Evolutionary conservation across 2,113 vertebrate species (phyloP).

Genomic region (Bos indicus): DNA sequence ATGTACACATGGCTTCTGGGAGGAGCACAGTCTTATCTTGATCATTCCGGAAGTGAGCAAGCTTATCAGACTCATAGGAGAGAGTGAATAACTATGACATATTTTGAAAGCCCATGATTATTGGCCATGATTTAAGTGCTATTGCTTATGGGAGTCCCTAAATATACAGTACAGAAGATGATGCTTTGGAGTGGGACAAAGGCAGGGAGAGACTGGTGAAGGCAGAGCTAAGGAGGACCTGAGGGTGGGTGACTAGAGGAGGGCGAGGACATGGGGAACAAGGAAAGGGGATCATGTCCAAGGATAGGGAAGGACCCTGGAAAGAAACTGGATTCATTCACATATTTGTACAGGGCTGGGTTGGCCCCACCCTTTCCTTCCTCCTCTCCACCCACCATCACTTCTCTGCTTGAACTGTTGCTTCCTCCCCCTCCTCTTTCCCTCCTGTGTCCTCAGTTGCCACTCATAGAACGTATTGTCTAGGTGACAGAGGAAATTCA

Average conservation of each 20-base stretch:
- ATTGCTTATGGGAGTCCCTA: not conserved
- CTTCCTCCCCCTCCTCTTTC: not conserved
- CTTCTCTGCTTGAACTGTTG: not conserved
- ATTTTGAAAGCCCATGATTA: not conserved
- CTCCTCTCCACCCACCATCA: not conserved
- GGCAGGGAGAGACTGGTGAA: not conserved
- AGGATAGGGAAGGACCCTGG: not conserved
- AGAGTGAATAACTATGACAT: not conserved
- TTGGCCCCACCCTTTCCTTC: not conserved
- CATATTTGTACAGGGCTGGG: not conserved
- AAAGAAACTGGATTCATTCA: constrained; percentile 7
- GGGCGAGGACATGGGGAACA: not conserved
- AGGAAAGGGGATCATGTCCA: not conserved
- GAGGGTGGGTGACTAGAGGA: not conserved
- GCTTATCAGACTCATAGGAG: not conserved
- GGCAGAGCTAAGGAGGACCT: not conserved
- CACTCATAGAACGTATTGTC: not conserved
- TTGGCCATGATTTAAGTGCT: not conserved
- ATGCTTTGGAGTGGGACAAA: not conserved
- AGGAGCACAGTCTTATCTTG: not conserved
- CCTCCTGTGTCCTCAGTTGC: not conserved
- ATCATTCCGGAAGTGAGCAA: not conserved
- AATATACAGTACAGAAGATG: not conserved
- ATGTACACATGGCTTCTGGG: not conserved
- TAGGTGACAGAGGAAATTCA: not conserved